phyloP scores from a whole-genome alignment of 2,888 invertebrate genomes.

The Leptarthrus brevirostris region DNA sequence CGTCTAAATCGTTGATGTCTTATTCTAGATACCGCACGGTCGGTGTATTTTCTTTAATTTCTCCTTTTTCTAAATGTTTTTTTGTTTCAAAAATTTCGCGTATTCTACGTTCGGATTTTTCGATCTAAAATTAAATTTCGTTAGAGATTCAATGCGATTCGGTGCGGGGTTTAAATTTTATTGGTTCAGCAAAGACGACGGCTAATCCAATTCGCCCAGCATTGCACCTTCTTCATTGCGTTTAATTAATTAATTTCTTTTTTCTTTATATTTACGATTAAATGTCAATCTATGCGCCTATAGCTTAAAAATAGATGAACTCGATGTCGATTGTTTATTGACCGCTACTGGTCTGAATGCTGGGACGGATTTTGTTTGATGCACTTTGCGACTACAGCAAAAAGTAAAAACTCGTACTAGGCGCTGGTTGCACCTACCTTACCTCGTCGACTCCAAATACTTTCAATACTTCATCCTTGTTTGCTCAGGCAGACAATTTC shows the following conservation, averaged over 20 bases:
- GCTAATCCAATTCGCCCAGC: not conserved
- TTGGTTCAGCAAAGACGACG: conserved; percentile 14
- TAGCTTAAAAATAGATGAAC: conserved; percentile 29
- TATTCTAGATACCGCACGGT: conserved; percentile 37
- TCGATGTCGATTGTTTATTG: conserved; percentile 24
- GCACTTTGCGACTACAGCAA: conserved; percentile 18
- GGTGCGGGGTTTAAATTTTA: conserved; percentile 1
- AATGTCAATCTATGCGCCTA: conserved; percentile 22
- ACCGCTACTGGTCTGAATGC: not conserved
- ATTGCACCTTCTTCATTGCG: not conserved
- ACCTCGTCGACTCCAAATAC: not conserved
- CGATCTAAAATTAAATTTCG: conserved; percentile 37
- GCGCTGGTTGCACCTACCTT: not conserved
- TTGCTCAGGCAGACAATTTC: conserved; percentile 9
- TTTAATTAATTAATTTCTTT: not conserved
- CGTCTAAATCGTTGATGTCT: conserved; percentile 38
- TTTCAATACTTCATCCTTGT: conserved; percentile 8
- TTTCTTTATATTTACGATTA: conserved; percentile 11
- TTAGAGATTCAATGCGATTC: conserved; percentile 4
- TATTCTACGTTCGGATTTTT: conserved; percentile 43
- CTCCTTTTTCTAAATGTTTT: conserved; percentile 33
- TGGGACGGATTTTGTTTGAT: not conserved
- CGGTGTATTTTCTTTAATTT: conserved; percentile 26
- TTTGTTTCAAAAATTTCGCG: conserved; percentile 39
- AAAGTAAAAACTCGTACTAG: not conserved